Conservation (phyloP, 2,888 invertebrate species). For the Metalampra italica region DNA sequence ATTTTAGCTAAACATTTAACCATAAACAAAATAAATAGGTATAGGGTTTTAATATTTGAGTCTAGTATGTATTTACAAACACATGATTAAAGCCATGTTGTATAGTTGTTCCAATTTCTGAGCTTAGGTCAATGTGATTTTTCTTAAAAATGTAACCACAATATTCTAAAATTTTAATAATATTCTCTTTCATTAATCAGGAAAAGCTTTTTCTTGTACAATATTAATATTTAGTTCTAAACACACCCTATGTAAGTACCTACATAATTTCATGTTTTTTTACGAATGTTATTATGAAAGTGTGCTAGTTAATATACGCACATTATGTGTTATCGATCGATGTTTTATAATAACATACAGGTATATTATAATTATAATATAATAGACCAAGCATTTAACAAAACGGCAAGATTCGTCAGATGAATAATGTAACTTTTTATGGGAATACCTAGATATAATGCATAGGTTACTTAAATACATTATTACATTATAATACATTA, state of each 20-base stretch:
- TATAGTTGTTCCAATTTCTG: conserved; percentile 11
- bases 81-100: conserved; percentile 33
- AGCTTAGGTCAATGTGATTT: conserved; percentile 32
- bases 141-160: conserved; percentile 10
- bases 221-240: no score
- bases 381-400: conserved; percentile 20
- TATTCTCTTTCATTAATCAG: no score
- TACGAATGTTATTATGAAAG: not conserved
- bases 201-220: no score
- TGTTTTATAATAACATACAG: conserved; percentile 46
- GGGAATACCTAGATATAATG: no score
- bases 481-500: no score
- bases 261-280: no score
- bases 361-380: conserved; percentile 32
- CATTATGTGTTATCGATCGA: conserved; percentile 61
- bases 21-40: no score
- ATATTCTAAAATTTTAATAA: conserved; percentile 7
- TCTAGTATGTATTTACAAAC: conserved; percentile 12
- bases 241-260: no score
- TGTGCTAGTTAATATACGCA: conserved; percentile 23
- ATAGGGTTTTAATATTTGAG: no score
- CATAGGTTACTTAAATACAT: not conserved
- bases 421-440: no score
- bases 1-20: no score
- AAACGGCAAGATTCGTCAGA: no score